Evolutionary conservation across 2,888 invertebrate genomes (phyloP), one percentile per base, ranked within the genome.

Genomic region (Macaria notata): DNA sequence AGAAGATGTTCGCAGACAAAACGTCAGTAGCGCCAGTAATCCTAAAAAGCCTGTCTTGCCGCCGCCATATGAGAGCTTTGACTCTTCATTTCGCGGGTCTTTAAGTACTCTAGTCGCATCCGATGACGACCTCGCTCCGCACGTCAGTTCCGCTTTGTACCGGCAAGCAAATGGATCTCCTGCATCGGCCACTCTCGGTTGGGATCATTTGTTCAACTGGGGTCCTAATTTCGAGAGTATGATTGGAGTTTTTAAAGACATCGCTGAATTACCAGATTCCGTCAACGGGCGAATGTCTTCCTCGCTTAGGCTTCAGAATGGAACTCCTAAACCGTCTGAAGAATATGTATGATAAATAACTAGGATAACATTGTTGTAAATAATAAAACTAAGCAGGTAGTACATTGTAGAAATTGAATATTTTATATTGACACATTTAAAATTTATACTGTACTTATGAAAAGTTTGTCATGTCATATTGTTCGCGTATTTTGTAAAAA

Each of bases 151-250:
- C 29, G 94, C 93, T 8, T 87, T 96, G 56, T 97, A 97, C 76
- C 93, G 97, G 66, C 96, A 96, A 62, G 93, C 95, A 1, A 95
- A 95, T 75, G 96, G 95, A 49, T 96, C 96, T 0, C 95, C 96
- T 0, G 94, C 95, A 1, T 93, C 94, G 4, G 95, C 95, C 3
- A 95, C 96, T 4, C 92, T 98, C 47, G 97, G 98, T 54, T 98
- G 98, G 97, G 98, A 98, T 79, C 98, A 98, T 79, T 89, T 98
- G 65, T 93, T 98, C 56, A 98, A 98, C 85, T 98, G 98, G 98
- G 98, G 98, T 6, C 97, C 98, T 29, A 98, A 98, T 87, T 98
- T 98, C 84, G 97, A 98, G 84, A 98, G 96, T 81, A 93, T 98
- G 79, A 97, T 98, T 64, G 98, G 98, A 31, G 98, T 98, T 49